Conservation (phyloP, 2,797 vertebrate species). For the Mus minutoides region DNA sequence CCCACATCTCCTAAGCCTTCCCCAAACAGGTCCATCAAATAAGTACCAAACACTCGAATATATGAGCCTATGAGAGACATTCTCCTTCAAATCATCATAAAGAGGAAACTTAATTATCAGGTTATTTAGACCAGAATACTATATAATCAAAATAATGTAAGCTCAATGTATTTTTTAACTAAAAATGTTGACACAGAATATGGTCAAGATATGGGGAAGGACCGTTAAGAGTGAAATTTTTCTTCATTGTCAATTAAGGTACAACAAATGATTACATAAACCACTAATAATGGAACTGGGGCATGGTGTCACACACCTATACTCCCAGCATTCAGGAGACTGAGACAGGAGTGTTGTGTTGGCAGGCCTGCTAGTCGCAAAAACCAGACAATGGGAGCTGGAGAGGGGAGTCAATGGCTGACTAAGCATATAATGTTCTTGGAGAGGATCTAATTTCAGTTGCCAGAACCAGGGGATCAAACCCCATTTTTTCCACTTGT, state of each 20-base stretch:
- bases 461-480: background rate
- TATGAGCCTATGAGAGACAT: background rate
- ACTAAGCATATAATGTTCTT: too few species aligned
- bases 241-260: background rate
- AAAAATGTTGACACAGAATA: background rate
- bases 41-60: background rate
- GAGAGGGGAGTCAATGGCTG: background rate
- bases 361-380: too few species aligned
- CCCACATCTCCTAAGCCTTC: background rate
- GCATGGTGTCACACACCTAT: background rate
- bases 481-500: background rate
- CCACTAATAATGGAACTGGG: background rate
- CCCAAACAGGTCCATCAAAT: background rate
- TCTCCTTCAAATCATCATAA: background rate
- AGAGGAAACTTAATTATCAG: background rate
- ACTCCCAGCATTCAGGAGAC: background rate
- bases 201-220: background rate
- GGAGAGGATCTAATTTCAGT: background rate
- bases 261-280: background rate
- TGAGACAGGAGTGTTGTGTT: too few species aligned
- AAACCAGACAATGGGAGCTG: background rate
- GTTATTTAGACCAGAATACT: background rate
- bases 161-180: background rate
- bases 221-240: background rate
- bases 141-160: background rate